Base-by-base conservation (phyloP, 2,888 invertebrate genomes). In the Graphium colonna region DNA sequence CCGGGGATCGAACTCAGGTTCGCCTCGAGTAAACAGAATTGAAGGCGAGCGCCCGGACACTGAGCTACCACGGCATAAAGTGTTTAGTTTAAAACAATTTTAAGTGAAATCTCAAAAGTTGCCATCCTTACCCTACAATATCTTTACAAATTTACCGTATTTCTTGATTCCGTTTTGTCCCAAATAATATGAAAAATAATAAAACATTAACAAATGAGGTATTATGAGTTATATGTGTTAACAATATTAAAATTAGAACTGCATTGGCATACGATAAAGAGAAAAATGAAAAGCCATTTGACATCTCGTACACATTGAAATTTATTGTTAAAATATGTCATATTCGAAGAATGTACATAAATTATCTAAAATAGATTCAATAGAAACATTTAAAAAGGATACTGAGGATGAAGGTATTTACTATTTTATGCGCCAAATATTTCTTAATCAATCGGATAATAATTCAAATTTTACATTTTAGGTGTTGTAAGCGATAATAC, bases 271-370 rank as follows among this genome's bases (percentile, higher is more conserved):
- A 59, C 40, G 40, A 63, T 69, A 73, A 73, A 74, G 72, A 77
- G 71, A 79, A 82, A 83, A 84, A 82, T 81, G 78, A 73, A 79
- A 78, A 81, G 76, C 69, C 71, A 77, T 86, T 85, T 84, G 83
- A 85, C 83, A 83, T 82, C 77, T 75, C 69, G 78, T 71, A 75
- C 77, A 77, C 74, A 78, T 74, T 85, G 83, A 89, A 88, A 89
- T 87, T 89, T 79, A 77, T 81, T 82, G 87, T 87, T 79, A 72
- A 79, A 86, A 80, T 82, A 89, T 89, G 89, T 88, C 87, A 83
- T 62, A 81, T 67, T 78, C 80, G 76, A 87, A 78, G 81, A 85
- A 83, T 80, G 73, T 70, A 71, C 70, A 78, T 64, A 86, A 82
- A 83, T 73, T 79, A 75, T 65, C 79, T 58, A 79, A 84, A 70